A percentile compares a stretch with the other conserved stretches of the same genome.
Conservation (phyloP, 2,888 invertebrate genomes). For the Cryptocheilus praepositus region DNA sequence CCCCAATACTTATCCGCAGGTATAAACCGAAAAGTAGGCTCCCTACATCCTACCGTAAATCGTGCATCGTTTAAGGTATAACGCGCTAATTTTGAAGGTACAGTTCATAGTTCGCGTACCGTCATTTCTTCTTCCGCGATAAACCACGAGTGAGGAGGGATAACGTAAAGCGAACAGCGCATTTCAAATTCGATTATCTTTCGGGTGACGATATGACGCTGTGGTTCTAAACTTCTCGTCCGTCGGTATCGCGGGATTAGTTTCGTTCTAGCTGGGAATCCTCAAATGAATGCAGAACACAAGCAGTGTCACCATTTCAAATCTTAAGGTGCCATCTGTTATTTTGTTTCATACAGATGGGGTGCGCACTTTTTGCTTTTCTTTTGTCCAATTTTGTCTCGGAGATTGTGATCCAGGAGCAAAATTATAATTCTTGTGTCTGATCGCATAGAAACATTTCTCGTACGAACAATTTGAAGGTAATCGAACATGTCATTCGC, state of each 20-base stretch:
- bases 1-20: constrained; percentile 69
- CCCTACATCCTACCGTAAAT: constrained; percentile 62
- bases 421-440: too few relatives aligned
- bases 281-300: too few relatives aligned
- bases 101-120: constrained; percentile 56
- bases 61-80: constrained; percentile 67
- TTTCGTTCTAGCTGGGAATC: not conserved
- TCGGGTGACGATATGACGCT: constrained; percentile 2
- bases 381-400: too few relatives aligned
- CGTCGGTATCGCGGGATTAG: not conserved
- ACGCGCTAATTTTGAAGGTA: constrained; percentile 66
- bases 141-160: constrained; percentile 55
- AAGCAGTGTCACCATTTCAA: not conserved
- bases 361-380: too few relatives aligned
- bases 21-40: constrained; percentile 65
- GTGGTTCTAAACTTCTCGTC: not conserved
- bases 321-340: constrained; percentile 1
- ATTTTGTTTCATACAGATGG: constrained; percentile 14
- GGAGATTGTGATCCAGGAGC: too few relatives aligned
- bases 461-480: constrained; percentile 40
- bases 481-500: constrained; percentile 68
- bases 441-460: not conserved
- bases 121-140: constrained; percentile 63
- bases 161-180: constrained; percentile 58
- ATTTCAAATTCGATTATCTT: constrained; percentile 67